phyloP scores from a whole-genome alignment of 2,113 vertebrate genomes.

The Catharus fuscescens region DNA sequence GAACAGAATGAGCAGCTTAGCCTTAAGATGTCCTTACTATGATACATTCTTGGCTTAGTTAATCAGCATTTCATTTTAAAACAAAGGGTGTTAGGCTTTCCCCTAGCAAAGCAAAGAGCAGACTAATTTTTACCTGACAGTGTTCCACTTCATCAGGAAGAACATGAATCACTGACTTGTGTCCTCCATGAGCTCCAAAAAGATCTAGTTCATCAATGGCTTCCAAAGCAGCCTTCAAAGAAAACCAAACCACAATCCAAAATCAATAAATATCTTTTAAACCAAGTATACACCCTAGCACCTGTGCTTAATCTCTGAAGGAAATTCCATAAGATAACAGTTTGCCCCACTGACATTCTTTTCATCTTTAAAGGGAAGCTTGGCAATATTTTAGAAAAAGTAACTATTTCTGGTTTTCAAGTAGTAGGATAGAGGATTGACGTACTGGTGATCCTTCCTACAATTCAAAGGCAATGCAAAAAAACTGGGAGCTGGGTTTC shows the following conservation, averaged over 20 bases:
- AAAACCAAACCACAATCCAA: neutral
- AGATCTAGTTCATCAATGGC: slow-evolving; percentile 98
- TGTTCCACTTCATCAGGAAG: slow-evolving; percentile 96
- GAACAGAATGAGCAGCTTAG: neutral
- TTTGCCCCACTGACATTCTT: neutral
- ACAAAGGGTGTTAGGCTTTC: neutral
- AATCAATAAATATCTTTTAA: neutral
- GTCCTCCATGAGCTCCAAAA: slow-evolving; percentile 93
- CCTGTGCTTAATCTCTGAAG: neutral
- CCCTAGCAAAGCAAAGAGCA: neutral
- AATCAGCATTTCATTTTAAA: neutral
- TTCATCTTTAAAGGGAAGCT: neutral
- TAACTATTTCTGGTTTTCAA: neutral
- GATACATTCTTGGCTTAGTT: neutral
- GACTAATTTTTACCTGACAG: slow-evolving; percentile 86
- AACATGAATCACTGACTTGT: slow-evolving; percentile 96
- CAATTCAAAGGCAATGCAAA: neutral
- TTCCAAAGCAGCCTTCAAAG: slow-evolving; percentile 91
- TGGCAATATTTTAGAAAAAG: neutral
- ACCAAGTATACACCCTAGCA: neutral
- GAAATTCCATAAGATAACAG: neutral
- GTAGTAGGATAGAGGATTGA: neutral
- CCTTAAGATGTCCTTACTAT: neutral
- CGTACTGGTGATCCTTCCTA: neutral
- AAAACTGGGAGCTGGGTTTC: neutral